Evolutionary conservation across 2,888 invertebrate genomes (phyloP).

Genomic region (Acrobasis repandana): DNA sequence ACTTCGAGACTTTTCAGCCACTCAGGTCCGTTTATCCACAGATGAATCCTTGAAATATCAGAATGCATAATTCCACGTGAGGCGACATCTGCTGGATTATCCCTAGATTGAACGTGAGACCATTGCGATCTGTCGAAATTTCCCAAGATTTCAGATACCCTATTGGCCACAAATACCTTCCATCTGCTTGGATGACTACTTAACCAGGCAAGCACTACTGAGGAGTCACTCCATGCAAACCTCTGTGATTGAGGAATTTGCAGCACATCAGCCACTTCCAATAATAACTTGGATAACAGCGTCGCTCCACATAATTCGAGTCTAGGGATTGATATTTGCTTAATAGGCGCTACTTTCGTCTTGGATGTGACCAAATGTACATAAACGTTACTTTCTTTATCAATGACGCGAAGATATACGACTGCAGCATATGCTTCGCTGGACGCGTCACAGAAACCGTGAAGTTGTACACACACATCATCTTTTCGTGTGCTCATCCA

Average conservation of each 20-base stretch:
- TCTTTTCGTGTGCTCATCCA: background rate
- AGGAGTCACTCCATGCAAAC: slow-evolving; percentile 33
- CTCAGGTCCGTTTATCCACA: slow-evolving; percentile 19
- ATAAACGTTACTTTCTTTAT: background rate
- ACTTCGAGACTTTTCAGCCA: background rate
- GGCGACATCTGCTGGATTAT: slow-evolving; percentile 37
- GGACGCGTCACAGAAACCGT: slow-evolving; percentile 35
- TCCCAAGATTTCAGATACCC: slow-evolving; percentile 24
- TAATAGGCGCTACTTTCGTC: slow-evolving; percentile 24
- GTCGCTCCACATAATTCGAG: too few species aligned
- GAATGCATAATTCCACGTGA: slow-evolving; percentile 31
- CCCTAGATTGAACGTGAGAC: slow-evolving; percentile 19
- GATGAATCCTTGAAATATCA: background rate
- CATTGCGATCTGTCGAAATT: slow-evolving; percentile 12
- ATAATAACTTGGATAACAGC: slow-evolving; percentile 31
- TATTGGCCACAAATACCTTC: slow-evolving; percentile 25
- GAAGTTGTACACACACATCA: slow-evolving; percentile 23
- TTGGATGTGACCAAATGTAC: slow-evolving; percentile 22
- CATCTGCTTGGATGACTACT: slow-evolving; percentile 20
- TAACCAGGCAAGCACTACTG: slow-evolving; percentile 32
- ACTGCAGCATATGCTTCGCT: background rate
- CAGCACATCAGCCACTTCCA: slow-evolving; percentile 25
- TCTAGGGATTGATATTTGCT: slow-evolving; percentile 28
- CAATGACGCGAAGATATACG: too few species aligned
- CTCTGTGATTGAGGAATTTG: slow-evolving; percentile 25